Percentiles rank a stretch among this genome's conserved stretches.
phyloP scores from a whole-genome alignment of 2,797 vertebrate genomes.

The Acrocephalus scirpaceus region DNA sequence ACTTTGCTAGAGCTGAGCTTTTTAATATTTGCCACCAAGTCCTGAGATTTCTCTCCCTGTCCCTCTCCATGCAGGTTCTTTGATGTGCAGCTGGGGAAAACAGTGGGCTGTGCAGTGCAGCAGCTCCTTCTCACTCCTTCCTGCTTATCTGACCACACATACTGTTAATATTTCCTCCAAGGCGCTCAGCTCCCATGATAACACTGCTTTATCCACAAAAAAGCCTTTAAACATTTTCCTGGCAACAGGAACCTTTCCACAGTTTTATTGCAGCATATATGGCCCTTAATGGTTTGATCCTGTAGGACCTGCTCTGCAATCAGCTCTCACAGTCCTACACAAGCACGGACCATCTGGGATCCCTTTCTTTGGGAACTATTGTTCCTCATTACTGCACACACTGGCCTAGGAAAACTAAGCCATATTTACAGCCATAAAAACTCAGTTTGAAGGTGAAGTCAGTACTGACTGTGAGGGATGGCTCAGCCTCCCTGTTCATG shows the following conservation, averaged over 20 bases:
- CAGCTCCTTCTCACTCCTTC: conserved; percentile 25
- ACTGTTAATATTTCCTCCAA: conserved; percentile 55
- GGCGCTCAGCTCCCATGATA: conserved; percentile 5
- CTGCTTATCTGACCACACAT: conserved; percentile 59
- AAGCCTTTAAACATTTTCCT: conserved; percentile 22
- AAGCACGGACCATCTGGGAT: not conserved
- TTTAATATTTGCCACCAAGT: conserved; percentile 28
- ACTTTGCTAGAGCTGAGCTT: not conserved
- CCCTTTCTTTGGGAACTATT: not conserved
- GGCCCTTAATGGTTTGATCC: not conserved
- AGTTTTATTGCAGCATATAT: not conserved
- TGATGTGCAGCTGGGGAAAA: conserved; percentile 42
- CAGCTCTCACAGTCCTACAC: not conserved
- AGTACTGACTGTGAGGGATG: not conserved
- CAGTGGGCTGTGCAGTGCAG: conserved; percentile 18
- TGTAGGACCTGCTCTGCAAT: not conserved
- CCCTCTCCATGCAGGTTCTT: conserved; percentile 35
- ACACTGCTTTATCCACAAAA: conserved; percentile 27
- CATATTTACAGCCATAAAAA: not conserved
- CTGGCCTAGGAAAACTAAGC: not conserved
- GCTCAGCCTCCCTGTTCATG: not conserved
- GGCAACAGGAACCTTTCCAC: conserved; percentile 10
- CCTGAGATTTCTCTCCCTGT: conserved; percentile 21
- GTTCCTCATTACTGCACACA: not conserved
- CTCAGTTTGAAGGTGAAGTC: not conserved